These are phyloP conservation scores for Thymelicus acteon DNA, from an alignment of 2,888 invertebrate species.

Conservation along the genomic window DNA sequence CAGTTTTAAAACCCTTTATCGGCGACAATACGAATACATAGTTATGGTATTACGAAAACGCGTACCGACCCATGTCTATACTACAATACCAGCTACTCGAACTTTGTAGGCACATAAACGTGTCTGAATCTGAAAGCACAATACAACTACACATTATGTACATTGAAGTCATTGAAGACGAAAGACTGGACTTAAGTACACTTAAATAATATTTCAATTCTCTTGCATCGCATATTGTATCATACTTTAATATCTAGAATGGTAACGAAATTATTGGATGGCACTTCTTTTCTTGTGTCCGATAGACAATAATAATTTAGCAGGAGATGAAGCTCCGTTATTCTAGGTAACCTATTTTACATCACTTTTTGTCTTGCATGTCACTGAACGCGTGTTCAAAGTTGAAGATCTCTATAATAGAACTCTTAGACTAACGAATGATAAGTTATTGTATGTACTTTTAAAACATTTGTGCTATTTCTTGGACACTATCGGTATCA, in stretches of 20 bases:
- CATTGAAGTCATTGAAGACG: conserved; percentile 65
- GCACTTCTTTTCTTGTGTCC: conserved; percentile 57
- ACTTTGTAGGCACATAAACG: not conserved
- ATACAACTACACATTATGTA: conserved; percentile 44
- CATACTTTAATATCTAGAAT: conserved; percentile 69
- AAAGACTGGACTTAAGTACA: conserved; percentile 57
- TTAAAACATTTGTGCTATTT: no score
- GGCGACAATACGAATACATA: no score
- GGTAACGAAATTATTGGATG: conserved; percentile 74
- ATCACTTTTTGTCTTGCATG: conserved; percentile 79
- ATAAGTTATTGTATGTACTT: no score
- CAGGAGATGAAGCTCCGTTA: conserved; percentile 14
- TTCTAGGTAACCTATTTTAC: conserved; percentile 62
- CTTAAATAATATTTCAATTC: conserved; percentile 81
- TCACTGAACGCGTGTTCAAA: conserved; percentile 42
- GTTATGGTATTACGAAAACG: no score
- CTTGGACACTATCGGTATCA: no score
- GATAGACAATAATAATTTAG: conserved; percentile 28
- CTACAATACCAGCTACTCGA: not conserved
- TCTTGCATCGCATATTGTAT: conserved; percentile 83
- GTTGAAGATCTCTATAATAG: conserved; percentile 21
- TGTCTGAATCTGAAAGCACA: conserved; percentile 41
- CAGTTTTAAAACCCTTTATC: no score
- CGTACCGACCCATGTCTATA: no score
- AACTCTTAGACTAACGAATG: not conserved